Conservation (phyloP, 2,113 vertebrate species). For the Glaucidium brasilianum region DNA sequence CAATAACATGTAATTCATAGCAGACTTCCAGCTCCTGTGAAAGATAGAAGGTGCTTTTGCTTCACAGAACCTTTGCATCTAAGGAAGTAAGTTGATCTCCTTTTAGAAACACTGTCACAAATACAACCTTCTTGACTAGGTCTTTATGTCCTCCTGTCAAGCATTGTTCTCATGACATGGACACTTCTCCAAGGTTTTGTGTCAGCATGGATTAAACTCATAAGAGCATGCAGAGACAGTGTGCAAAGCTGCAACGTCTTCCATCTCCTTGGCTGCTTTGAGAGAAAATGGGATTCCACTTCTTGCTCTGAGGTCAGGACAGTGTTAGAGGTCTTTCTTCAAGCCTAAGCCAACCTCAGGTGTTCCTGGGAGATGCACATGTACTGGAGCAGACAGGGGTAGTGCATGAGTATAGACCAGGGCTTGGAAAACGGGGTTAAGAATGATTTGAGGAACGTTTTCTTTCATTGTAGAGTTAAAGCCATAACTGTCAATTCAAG, state of each 20-base stretch:
- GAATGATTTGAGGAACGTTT: background rate
- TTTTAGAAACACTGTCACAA: background rate
- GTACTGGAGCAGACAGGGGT: background rate
- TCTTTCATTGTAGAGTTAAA: background rate
- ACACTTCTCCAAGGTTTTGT: background rate
- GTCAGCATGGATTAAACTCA: background rate
- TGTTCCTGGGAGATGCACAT: background rate
- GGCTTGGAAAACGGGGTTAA: background rate
- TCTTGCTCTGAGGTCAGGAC: background rate
- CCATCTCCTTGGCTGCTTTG: background rate
- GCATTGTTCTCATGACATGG: background rate
- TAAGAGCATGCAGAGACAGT: background rate
- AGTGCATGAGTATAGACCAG: background rate
- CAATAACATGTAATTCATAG: background rate
- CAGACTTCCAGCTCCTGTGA: background rate
- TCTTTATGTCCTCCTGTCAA: background rate
- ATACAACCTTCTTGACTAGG: background rate
- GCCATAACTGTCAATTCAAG: background rate
- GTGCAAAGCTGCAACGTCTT: background rate
- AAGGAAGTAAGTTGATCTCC: background rate
- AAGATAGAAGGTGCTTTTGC: background rate
- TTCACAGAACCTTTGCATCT: background rate
- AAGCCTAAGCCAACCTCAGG: background rate
- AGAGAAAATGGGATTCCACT: background rate
- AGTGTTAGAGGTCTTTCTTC: background rate